Base-by-base conservation (phyloP, 2,113 vertebrate genomes). In the Hippopotamus amphibius region DNA sequence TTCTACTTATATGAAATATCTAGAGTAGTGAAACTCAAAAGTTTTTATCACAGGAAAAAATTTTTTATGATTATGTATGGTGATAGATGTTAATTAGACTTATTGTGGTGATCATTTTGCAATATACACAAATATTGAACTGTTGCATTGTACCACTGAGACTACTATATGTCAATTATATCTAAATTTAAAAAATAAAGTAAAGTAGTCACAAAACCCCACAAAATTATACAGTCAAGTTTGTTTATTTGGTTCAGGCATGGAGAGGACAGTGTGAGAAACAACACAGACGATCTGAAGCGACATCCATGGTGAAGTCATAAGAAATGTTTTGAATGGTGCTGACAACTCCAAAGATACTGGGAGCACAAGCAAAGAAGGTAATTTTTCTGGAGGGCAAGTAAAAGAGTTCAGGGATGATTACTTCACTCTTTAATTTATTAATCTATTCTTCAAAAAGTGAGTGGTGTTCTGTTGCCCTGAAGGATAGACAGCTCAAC, bases 401-500 rank as follows among this genome's bases (percentile, higher is more conserved):
- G 41, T 68, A 76, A 95, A 93, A 93, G 61, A 93, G 93, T 97
- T 95, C 89, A 89, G 77, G 63, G 93, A 24, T 92, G 95, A 97
- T 87, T 87, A 89, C 63, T 95, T 97, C 48, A 74, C 61, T 61
- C 72, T 91, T 93, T 94, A 95, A 95, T 96, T 90, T 96, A 97
- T 95, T 93, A 97, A 96, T 97, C 84, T 96, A 97, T 97, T 97
- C 95, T 96, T 95, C 77, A 91, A 81, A 93, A 93, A 71, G 65
- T 97, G 81, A 74, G 61, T 7, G 0, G 19, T 76, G 13, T 88
- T 86, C 68, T 95, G 22, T 83, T 89, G 50, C 80, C 83, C 65
- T 87, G 83, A 96, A 97, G 92, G 83, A 81, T 59, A 96, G 95
- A 86, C 30, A 86, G 93, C 82, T 93, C 92, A 76, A 66, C 13